Evolutionary conservation across 2,113 vertebrate genomes (phyloP).

Genomic region (Cervus canadensis): DNA sequence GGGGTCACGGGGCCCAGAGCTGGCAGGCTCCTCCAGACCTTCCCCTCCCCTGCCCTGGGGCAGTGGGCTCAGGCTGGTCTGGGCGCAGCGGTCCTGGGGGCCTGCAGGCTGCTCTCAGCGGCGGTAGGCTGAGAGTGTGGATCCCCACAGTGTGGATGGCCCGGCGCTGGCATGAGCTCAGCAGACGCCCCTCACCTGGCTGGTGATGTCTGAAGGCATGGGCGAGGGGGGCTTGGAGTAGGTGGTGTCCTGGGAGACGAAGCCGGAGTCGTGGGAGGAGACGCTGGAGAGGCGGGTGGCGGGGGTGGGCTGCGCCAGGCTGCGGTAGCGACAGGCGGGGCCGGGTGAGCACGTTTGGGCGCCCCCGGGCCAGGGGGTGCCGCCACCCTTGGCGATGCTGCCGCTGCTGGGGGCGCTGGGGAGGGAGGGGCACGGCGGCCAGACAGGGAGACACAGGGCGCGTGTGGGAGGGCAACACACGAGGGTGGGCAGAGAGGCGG

Average conservation of each 20-base stretch:
- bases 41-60: background rate
- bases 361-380: no score
- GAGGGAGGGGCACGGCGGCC: no score
- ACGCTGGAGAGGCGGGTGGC: slow-evolving; percentile 94
- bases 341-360: background rate
- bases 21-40: background rate
- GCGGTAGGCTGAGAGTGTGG: no score
- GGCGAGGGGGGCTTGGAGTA: slow-evolving; percentile 98
- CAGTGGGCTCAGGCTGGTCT: background rate
- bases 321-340: slow-evolving; percentile 95
- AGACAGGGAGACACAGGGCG: no score
- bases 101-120: background rate
- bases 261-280: slow-evolving; percentile 98
- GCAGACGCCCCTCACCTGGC: slow-evolving; percentile 85
- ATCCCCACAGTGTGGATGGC: background rate
- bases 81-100: background rate
- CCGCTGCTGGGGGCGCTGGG: no score
- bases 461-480: no score
- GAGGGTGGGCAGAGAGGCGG: slow-evolving; percentile 14
- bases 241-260: slow-evolving; percentile 94
- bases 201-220: slow-evolving; percentile 97
- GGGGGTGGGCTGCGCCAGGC: slow-evolving; percentile 92
- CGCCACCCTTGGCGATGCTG: no score
- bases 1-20: background rate
- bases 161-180: background rate